Base-by-base conservation (phyloP, 2,797 vertebrate species). In the Cyclopterus lumpus region DNA sequence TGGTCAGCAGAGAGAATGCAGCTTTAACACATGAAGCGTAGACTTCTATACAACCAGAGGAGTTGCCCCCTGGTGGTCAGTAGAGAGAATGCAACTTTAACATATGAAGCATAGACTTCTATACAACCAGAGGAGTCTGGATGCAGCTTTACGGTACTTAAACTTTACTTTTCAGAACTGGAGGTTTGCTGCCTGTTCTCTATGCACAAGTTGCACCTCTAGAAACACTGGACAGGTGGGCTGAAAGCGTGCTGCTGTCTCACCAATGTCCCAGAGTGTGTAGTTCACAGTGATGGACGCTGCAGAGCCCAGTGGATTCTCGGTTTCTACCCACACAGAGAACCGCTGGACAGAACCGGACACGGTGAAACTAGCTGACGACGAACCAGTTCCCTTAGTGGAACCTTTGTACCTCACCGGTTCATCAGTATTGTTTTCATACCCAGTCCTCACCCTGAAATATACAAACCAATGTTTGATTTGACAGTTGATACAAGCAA, bases 221-320 rank as follows among this genome's bases (percentile, higher is more conserved):
- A 22, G 12, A 62, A 18, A 32, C 40, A 48, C 12, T 28, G 8
- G 48, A 18, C 63, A 18, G 60, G 4, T 8, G 14, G 36, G 16
- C 8, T 36, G 49, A 3, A 44, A 44, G 30, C 1, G 2, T 32
- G 42, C 62, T 61, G 16, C 26, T 26, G 8, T 38, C 80, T 92
- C 89, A 97, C 96, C 94, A 32, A 96, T 96, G 80, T 97, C 93
- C 8, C 72, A 65, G 54, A 96, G 90, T 0, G 0, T 89, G 89
- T 95, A 96, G 20, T 68, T 88, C 2, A 89, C 18, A 0, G 81
- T 34, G 26, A 65, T 12, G 0, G 97, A 97, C 6, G 34, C 6
- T 1, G 67, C 84, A 20, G 69, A 92, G 10, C 96, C 96, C 6
- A 99, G 91, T 0, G n/a, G 0, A 1, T 98, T 99, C 38, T 15